Percentiles rank a stretch among this genome's conserved stretches.
Evolutionary conservation across 2,888 invertebrate species (phyloP).

Genomic region (Papilio demoleus): DNA sequence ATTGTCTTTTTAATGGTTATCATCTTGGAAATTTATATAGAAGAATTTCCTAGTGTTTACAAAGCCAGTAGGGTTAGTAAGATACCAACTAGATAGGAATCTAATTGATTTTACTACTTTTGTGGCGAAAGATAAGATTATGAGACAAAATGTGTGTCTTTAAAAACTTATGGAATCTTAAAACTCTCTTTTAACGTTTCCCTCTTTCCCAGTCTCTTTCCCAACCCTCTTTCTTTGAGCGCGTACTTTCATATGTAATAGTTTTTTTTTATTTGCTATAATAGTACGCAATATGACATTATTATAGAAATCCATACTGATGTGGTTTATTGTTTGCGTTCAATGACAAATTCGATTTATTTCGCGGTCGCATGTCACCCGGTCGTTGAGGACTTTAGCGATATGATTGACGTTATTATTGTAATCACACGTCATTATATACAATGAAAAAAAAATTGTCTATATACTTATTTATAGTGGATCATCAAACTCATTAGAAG

Average conservation of each 20-base stretch:
- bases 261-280: neutral
- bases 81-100: too few relatives aligned
- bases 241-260: too few relatives aligned
- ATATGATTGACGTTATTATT: conserved; percentile 25
- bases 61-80: too few relatives aligned
- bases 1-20: neutral
- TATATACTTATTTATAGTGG: neutral
- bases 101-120: too few relatives aligned
- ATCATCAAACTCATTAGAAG: neutral
- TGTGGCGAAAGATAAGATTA: too few relatives aligned
- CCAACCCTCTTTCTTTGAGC: too few relatives aligned
- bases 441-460: conserved; percentile 23
- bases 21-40: neutral
- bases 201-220: too few relatives aligned
- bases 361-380: conserved; percentile 16
- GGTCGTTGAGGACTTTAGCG: conserved; percentile 13
- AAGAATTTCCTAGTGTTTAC: too few relatives aligned
- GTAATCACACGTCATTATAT: conserved; percentile 21
- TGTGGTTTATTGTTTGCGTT: conserved; percentile 1
- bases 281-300: neutral
- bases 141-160: too few relatives aligned
- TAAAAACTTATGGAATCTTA: too few relatives aligned
- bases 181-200: too few relatives aligned
- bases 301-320: neutral
- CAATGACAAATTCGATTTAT: conserved; percentile 26